These are phyloP conservation scores for Anolis carolinensis DNA, from an alignment of 2,113 vertebrate genomes.

Conservation along the genomic window DNA sequence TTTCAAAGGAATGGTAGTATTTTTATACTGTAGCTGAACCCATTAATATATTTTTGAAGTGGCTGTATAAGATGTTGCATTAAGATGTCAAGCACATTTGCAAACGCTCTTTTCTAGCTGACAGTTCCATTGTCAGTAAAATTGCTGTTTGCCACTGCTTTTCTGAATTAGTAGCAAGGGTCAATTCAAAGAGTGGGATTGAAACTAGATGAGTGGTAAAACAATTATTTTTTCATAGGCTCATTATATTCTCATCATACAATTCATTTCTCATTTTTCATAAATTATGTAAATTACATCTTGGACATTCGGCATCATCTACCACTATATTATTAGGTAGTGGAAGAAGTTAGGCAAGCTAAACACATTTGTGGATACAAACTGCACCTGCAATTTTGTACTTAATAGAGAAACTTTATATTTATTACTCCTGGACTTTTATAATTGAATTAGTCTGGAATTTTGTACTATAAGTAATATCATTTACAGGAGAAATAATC, in stretches of 20 bases:
- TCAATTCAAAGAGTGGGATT: conserved; percentile 47
- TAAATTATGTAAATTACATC: conserved; percentile 50
- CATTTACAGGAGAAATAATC: conserved; percentile 17
- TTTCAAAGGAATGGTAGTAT: neutral
- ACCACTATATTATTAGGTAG: conserved; percentile 15
- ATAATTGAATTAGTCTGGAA: conserved; percentile 6
- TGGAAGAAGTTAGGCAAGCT: neutral
- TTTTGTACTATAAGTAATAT: conserved; percentile 4
- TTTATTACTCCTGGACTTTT: neutral
- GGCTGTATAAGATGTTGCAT: conserved; percentile 13
- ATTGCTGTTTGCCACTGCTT: conserved; percentile 42
- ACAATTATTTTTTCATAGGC: conserved; percentile 45
- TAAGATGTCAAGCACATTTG: conserved; percentile 35
- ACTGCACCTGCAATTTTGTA: conserved; percentile 5
- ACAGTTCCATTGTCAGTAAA: conserved; percentile 50
- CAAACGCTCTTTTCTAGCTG: conserved; percentile 25
- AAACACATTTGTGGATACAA: neutral
- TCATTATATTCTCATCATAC: conserved; percentile 42
- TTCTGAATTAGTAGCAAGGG: conserved; percentile 45
- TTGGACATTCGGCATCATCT: neutral
- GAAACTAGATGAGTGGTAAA: conserved; percentile 47
- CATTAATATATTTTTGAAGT: conserved; percentile 34
- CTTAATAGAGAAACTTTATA: neutral
- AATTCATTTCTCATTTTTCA: conserved; percentile 49
- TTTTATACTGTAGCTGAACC: neutral